phyloP scores from a whole-genome alignment of 2,888 invertebrate genomes.

The Nudaria mundana region DNA sequence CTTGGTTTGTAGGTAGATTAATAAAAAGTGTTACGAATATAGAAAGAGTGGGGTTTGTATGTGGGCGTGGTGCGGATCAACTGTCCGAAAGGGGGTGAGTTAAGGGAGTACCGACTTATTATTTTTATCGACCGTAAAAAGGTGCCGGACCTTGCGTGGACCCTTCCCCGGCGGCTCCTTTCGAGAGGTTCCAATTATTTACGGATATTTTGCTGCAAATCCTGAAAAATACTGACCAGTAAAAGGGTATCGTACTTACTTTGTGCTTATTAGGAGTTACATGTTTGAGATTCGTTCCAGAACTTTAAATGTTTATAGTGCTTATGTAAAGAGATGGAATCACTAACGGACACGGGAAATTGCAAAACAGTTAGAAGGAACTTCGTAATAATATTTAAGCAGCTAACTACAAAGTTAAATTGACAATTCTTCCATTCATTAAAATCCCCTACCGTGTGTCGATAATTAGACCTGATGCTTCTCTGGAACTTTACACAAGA shows the following conservation, averaged over 20 bases:
- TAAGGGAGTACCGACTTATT: conserved; percentile 59
- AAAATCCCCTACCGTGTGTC: too few relatives aligned
- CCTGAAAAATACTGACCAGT: conserved; percentile 63
- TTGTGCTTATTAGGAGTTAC: conserved; percentile 45
- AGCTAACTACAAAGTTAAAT: too few relatives aligned
- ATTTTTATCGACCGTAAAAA: conserved; percentile 79
- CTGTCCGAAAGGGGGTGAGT: conserved; percentile 29
- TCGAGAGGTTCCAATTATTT: conserved; percentile 71
- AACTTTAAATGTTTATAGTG: conserved; percentile 10
- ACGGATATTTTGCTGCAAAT: conserved; percentile 70
- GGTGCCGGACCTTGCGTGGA: conserved; percentile 66
- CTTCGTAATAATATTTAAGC: too few relatives aligned
- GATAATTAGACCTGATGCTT: too few relatives aligned
- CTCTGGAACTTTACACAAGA: too few relatives aligned
- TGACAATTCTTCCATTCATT: too few relatives aligned
- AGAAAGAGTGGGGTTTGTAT: conserved; percentile 80
- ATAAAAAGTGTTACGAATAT: conserved; percentile 50
- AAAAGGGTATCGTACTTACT: conserved; percentile 52
- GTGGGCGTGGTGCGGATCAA: conserved; percentile 46
- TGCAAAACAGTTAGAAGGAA: too few relatives aligned
- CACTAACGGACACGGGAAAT: too few relatives aligned
- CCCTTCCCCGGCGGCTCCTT: conserved; percentile 62
- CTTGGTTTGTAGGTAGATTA: conserved; percentile 32
- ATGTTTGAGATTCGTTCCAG: conserved; percentile 30
- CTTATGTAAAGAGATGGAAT: too few relatives aligned